Percentiles rank a stretch among this genome's conserved stretches.
Evolutionary conservation across 2,888 invertebrate species (phyloP).

Genomic region (Eupelmus urozonus): DNA sequence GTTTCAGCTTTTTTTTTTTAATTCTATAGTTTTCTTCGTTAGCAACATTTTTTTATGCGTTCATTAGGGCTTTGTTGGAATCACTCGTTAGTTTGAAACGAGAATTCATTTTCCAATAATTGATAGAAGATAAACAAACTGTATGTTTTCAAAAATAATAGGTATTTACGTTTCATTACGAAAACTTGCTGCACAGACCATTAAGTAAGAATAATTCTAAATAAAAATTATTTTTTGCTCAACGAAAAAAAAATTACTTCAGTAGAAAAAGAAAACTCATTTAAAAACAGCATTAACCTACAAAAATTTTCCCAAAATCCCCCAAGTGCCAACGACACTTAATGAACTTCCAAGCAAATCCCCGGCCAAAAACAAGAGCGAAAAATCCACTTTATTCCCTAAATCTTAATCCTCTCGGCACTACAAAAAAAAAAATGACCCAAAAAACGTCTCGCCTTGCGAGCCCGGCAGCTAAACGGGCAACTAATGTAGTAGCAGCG

Average conservation of each 20-base stretch:
- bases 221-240: too few relatives aligned
- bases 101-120: not conserved
- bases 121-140: too few relatives aligned
- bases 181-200: too few relatives aligned
- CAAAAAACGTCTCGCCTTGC: not conserved
- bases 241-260: too few relatives aligned
- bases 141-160: too few relatives aligned
- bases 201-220: too few relatives aligned
- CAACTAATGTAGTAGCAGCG: not conserved
- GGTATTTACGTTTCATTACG: too few relatives aligned
- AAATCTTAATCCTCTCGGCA: too few relatives aligned
- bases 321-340: not conserved
- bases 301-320: not conserved
- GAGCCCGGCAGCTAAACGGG: not conserved
- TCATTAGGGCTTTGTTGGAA: constrained; percentile 4
- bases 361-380: not conserved
- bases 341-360: not conserved
- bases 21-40: constrained; percentile 18
- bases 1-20: not conserved
- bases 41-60: not conserved
- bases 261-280: too few relatives aligned
- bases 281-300: too few relatives aligned
- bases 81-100: not conserved
- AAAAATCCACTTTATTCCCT: not conserved
- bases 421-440: not conserved